Base-by-base conservation (phyloP, 2,797 vertebrate species). In the Myripristis murdjan region DNA sequence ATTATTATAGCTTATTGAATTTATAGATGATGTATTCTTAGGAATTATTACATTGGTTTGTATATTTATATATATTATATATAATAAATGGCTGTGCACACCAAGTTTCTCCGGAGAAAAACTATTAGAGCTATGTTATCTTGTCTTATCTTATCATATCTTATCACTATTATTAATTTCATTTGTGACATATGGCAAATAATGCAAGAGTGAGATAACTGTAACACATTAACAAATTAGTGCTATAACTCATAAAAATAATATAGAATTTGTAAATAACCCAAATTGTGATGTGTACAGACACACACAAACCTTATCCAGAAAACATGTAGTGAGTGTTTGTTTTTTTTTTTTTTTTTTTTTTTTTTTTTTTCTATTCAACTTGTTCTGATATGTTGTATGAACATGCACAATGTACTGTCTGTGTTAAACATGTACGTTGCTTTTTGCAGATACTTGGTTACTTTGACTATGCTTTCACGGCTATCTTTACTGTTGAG, bases 391-490 rank as follows among this genome's bases (percentile, higher is more conserved):
- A 60, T 79, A 71, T 83, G 49, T 79, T 87, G 69, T 89, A 49
- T 88, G 16, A 90, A 84, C 76, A 77, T 91, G 83, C 85, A 74
- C 61, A 61, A 87, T 93, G 82, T 84, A 67, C 81, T 91, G 85
- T 90, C 91, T 89, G 83, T 94, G 87, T 91, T 93, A 90, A 95
- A 95, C 89, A 92, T 94, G 66, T 90, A 81, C 83, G 73, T 93
- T 98, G 93, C 94, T 97, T 95, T 98, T 97, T 98, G 89, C 97
- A 99, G 98, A 97, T 99, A 95, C 98, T 99, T 95, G 98, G 98
- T 96, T 99, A 99, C 96, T 98, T 99, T 97, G 98, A 99, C 96
- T 99, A 99, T 97, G 98, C 97, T 94, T 99, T 99, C 95, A 99
- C 98, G 91, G 96, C 98, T 95, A 99, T 99, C 97, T 99, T 99